Evolutionary conservation across 2,797 vertebrate species (phyloP).

Genomic region (Acanthiza pusilla): DNA sequence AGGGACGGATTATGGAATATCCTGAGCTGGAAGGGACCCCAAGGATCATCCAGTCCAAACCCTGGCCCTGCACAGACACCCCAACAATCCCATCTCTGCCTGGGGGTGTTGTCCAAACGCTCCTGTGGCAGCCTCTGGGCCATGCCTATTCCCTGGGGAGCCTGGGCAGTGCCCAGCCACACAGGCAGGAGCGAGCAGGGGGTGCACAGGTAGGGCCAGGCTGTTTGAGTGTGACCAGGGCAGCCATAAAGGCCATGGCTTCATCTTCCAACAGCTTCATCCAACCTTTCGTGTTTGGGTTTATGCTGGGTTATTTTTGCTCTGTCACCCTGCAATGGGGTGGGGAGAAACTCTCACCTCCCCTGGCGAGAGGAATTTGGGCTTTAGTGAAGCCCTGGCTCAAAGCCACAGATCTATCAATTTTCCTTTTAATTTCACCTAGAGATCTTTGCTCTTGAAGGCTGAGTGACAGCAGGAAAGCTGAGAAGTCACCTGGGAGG

Average conservation of each 20-base stretch:
- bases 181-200: background rate
- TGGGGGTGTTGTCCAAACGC: fast-evolving
- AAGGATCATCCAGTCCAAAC: background rate
- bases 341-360: background rate
- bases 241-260: background rate
- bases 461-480: background rate
- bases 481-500: background rate
- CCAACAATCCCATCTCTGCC: background rate
- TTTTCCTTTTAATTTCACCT: background rate
- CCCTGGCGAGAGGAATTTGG: background rate
- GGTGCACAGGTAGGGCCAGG: background rate
- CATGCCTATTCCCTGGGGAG: background rate
- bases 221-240: too few species aligned
- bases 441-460: background rate
- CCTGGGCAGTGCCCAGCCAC: background rate
- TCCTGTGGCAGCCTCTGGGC: background rate
- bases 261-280: background rate
- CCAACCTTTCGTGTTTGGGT: background rate
- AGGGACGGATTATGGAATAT: background rate
- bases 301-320: background rate
- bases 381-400: background rate
- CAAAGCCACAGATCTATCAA: background rate
- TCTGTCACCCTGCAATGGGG: fast-evolving
- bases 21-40: background rate
- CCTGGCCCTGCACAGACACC: background rate